Conservation (phyloP, 2,888 invertebrate species). For the Plebejus melissa region DNA sequence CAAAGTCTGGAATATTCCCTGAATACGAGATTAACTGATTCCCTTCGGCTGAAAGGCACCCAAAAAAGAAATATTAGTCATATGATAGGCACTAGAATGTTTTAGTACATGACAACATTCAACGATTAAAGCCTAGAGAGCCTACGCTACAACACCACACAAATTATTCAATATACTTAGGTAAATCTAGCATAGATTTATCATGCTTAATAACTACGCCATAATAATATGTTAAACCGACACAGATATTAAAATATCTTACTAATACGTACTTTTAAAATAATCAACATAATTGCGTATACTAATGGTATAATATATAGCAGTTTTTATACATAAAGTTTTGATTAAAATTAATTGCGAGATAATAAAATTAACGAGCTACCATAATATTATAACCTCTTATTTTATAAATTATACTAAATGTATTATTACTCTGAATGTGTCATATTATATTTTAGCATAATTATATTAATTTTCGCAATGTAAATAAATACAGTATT, state of each 20-base stretch:
- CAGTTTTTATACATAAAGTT: not conserved
- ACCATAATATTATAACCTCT: not conserved
- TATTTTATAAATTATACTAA: not conserved
- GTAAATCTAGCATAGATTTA: constrained; percentile 22
- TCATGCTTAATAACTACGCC: constrained; percentile 17
- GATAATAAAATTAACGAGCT: constrained; percentile 10
- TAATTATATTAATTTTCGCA: constrained; percentile 1
- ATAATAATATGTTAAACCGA: not conserved
- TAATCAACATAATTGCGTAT: not conserved
- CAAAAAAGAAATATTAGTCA: constrained; percentile 39
- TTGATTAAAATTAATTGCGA: not conserved
- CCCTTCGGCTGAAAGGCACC: constrained; percentile 72
- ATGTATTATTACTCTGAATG: constrained; percentile 8
- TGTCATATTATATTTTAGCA: constrained; percentile 1
- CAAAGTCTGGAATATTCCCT: constrained; percentile 77
- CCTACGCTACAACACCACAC: not conserved
- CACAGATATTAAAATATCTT: constrained; percentile 4
- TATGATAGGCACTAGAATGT: constrained; percentile 22
- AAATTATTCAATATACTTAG: constrained; percentile 7
- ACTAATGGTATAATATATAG: not conserved
- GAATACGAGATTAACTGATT: constrained; percentile 78
- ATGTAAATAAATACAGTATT: constrained; percentile 6
- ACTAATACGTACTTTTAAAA: not conserved
- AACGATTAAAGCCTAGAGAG: not conserved
- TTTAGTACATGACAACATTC: not conserved